Conservation (phyloP, 2,797 vertebrate species). For the Malurus leucopterus region DNA sequence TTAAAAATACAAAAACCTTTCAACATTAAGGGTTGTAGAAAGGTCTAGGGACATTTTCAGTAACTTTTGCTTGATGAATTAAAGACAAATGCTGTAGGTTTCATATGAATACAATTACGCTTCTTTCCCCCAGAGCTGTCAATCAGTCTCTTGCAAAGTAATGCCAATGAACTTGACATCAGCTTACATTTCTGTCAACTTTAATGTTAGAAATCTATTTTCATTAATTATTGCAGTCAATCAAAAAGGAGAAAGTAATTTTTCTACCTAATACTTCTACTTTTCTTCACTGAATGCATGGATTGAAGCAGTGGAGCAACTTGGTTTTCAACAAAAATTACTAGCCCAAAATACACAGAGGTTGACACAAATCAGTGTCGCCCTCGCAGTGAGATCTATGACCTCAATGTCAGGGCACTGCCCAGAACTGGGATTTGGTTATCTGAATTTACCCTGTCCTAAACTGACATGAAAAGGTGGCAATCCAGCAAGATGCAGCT, state of each 20-base stretch:
- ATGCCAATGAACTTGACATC: neutral
- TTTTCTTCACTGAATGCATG: neutral
- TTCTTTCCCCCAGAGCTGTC: neutral
- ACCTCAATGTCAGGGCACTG: neutral
- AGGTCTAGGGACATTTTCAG: neutral
- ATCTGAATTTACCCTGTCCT: neutral
- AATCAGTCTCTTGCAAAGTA: neutral
- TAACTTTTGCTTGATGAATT: neutral
- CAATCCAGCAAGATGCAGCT: neutral
- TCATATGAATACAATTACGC: neutral
- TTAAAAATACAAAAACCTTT: neutral
- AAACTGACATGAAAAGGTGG: neutral
- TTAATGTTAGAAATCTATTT: neutral
- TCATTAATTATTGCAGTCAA: neutral
- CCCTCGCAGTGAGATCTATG: neutral
- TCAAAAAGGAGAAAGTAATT: neutral
- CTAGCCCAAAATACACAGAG: neutral
- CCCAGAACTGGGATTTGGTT: neutral
- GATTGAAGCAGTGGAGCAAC: neutral
- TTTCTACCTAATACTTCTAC: neutral
- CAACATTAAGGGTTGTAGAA: neutral
- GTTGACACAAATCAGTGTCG: neutral
- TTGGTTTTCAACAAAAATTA: neutral
- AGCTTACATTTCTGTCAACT: neutral
- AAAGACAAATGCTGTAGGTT: neutral